Evolutionary conservation across 1,140 invertebrate species (phyloP), one percentile per base, ranked within the genome.

Genomic region (Aphaenogaster ashmeadi): DNA sequence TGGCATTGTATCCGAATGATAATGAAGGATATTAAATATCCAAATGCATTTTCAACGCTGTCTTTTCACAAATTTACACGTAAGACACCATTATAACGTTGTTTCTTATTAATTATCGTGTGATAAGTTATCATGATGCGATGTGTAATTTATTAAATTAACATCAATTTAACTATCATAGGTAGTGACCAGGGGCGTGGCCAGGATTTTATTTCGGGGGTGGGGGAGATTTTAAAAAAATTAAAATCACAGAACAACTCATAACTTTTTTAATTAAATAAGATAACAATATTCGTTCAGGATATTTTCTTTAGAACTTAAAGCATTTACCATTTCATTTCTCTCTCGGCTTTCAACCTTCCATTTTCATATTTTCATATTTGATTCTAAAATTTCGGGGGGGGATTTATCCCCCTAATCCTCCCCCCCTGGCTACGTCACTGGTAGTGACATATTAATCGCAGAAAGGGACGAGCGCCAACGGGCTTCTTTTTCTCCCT

Each of bases 121-220:
- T 56, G 13, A 47, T 77, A 3, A 5, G 3, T 41, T 38, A 56
- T 54, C 38, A 15, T 21, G 13, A 18, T 18, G 44, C 13, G 21
- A 18, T 91, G 66, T 44, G 27, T 69, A 90, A 89, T 33, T 60
- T 11, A 44, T 67, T 92, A 92, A 92, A 78, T 90, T 79, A 89
- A 91, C 66, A 83, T 85, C 75, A 84, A 54, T 83, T 91, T 86
- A 80, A 69, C 5, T 27, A 27, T 41, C 41, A 8, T 36, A 21
- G 7, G 18, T 66, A 41, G 7, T 15, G 44, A 27, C 27, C 27
- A 27, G 0, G 27, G 27, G 27, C 27, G 27, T 27, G 27, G 27
- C 27, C 27, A 27, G 27, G 27, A 27, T 27, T 27, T 27, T 27
- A 27, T 27, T 27, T 27, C 27, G 27, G 27, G 27, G 27, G 27